Percentiles rank a stretch among this genome's conserved stretches.
Evolutionary conservation across 2,888 invertebrate genomes (phyloP).

Genomic region (Cynaeus angustus): DNA sequence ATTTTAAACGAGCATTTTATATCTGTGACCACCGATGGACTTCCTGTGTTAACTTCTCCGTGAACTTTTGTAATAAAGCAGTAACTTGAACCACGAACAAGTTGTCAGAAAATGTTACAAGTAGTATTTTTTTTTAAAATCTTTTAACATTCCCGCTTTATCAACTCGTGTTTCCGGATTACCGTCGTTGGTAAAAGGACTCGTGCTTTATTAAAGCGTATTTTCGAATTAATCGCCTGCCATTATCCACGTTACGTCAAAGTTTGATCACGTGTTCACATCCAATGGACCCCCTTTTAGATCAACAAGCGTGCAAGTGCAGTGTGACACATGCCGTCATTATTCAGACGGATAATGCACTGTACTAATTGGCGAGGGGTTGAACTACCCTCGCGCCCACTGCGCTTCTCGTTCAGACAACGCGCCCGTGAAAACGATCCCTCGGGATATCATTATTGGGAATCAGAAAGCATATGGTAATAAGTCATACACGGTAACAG

Average conservation of each 20-base stretch:
- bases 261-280: conserved; percentile 45
- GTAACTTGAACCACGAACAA: no score
- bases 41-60: conserved; percentile 22
- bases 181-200: conserved; percentile 1
- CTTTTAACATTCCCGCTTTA: background rate
- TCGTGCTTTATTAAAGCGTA: conserved; percentile 23
- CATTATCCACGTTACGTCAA: conserved; percentile 36
- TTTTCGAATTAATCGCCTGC: conserved; percentile 38
- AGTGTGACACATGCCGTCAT: conserved; percentile 71
- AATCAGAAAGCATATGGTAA: conserved; percentile 67
- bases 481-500: conserved; percentile 57
- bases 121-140: no score
- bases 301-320: conserved; percentile 69
- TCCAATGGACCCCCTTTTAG: conserved; percentile 52
- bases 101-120: no score
- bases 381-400: conserved; percentile 54
- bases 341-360: conserved; percentile 69
- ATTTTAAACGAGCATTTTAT: conserved; percentile 41
- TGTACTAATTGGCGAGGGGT: conserved; percentile 68
- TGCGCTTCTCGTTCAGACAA: conserved; percentile 55
- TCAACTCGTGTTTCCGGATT: conserved; percentile 13
- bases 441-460: conserved; percentile 65
- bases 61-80: background rate
- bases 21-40: conserved; percentile 17
- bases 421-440: conserved; percentile 63